Evolutionary conservation across 2,113 vertebrate genomes (phyloP).

Genomic region (Trinectes maculatus): DNA sequence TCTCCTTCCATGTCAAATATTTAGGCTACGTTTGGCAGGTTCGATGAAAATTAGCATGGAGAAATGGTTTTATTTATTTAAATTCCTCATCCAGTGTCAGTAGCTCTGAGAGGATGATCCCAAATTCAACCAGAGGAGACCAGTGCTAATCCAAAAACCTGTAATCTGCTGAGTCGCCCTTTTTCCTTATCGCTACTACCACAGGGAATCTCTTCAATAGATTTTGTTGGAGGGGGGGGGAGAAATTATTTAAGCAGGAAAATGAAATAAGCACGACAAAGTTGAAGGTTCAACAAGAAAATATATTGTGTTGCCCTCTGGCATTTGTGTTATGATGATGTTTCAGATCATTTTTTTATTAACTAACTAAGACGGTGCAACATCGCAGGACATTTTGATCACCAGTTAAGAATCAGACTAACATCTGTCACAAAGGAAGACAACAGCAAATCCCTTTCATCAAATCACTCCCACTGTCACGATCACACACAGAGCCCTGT

Average conservation of each 20-base stretch:
- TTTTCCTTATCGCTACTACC: conserved; percentile 37
- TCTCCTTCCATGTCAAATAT: conserved; percentile 81
- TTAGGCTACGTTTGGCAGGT: conserved; percentile 81
- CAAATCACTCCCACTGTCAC: conserved; percentile 9
- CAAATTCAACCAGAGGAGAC: conserved; percentile 26
- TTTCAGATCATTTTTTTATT: conserved; percentile 41
- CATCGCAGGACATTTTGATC: conserved; percentile 36
- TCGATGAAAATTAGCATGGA: conserved; percentile 76
- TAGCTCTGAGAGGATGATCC: conserved; percentile 33
- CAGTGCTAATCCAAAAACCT: conserved; percentile 13
- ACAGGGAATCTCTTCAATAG: conserved; percentile 23
- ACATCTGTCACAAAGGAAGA: conserved; percentile 17
- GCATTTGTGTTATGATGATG: conserved; percentile 5
- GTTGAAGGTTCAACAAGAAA: conserved; percentile 12
- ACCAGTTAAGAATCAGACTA: conserved; percentile 30
- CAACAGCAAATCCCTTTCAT: conserved; percentile 8
- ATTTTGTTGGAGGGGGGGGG: too few relatives aligned
- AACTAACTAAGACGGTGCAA: conserved; percentile 30
- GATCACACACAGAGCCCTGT: conserved; percentile 10
- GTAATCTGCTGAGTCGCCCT: conserved; percentile 43
- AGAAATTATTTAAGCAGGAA: conserved; percentile 3
- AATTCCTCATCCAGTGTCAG: conserved; percentile 59
- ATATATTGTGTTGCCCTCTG: too few relatives aligned
- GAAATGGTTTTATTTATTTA: conserved; percentile 78
- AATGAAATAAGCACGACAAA: conserved; percentile 1